These are phyloP conservation scores for Halcyon malimbica DNA, from an alignment of 2,113 vertebrate genomes.

Conservation along the genomic window DNA sequence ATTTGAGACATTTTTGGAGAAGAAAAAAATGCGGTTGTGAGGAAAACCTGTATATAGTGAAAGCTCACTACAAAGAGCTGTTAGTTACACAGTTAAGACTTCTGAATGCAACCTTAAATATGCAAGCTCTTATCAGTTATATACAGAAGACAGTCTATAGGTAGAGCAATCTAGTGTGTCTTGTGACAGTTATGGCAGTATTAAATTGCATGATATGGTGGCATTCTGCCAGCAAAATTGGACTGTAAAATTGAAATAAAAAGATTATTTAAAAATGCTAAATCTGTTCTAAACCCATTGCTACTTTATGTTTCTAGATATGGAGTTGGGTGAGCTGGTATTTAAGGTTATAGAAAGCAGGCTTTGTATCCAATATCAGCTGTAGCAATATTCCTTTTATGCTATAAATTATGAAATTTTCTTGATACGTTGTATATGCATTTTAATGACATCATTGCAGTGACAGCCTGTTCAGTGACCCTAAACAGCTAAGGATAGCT, in stretches of 20 bases:
- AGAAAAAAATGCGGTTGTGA: not conserved
- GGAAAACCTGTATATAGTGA: not conserved
- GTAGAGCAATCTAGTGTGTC: slow-evolving; percentile 30
- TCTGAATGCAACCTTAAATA: slow-evolving; percentile 50
- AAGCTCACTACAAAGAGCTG: not conserved
- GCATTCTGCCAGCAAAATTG: slow-evolving; percentile 14
- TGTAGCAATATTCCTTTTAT: not conserved
- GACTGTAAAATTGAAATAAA: not conserved
- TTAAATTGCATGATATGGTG: slow-evolving; percentile 36
- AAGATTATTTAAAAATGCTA: slow-evolving; percentile 11
- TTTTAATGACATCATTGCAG: not conserved
- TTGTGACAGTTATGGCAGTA: slow-evolving; percentile 44
- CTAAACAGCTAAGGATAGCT: not conserved
- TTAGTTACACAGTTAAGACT: slow-evolving; percentile 1
- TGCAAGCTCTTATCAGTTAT: slow-evolving; percentile 53
- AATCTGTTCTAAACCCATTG: not conserved
- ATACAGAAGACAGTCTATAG: slow-evolving; percentile 39
- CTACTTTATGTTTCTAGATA: not conserved
- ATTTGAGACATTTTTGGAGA: not conserved
- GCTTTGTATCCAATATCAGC: not conserved
- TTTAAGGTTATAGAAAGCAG: not conserved
- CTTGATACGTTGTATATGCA: not conserved
- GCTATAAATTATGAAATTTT: not conserved
- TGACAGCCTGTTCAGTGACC: not conserved
- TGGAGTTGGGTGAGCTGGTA: not conserved